A percentile compares a stretch with the other conserved stretches of the same genome.
phyloP scores from a whole-genome alignment of 2,888 invertebrate genomes.

The Pediacus dermestoides region DNA sequence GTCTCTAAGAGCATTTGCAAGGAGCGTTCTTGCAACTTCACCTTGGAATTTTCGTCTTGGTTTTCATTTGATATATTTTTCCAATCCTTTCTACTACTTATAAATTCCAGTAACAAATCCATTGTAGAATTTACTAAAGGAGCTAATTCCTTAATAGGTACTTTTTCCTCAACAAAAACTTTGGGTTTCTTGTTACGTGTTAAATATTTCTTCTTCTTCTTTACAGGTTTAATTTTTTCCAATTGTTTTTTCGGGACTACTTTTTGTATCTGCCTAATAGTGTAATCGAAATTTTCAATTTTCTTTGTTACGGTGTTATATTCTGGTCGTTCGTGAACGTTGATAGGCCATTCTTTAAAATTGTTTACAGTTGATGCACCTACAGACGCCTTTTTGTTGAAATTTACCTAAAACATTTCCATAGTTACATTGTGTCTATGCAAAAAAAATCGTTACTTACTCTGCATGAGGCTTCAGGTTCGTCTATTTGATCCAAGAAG shows the following conservation, averaged over 20 bases:
- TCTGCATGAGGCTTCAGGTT: conserved; percentile 20
- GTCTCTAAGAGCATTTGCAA: no score
- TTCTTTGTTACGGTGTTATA: conserved; percentile 39
- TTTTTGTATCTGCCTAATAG: conserved; percentile 25
- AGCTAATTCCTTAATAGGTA: conserved; percentile 21
- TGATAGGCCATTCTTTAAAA: conserved; percentile 30
- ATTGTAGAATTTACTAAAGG: conserved; percentile 24
- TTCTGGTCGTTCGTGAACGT: conserved; percentile 40
- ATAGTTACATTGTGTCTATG: no score
- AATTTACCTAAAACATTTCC: no score
- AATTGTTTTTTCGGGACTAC: conserved; percentile 5
- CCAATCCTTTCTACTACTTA: no score
- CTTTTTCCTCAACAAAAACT: conserved; percentile 16
- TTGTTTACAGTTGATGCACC: no score
- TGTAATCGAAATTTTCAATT: conserved; percentile 39
- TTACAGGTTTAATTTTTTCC: conserved; percentile 13
- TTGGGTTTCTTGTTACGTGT: conserved; percentile 16
- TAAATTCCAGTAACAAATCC: conserved; percentile 14
- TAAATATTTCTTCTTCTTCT: conserved; percentile 17
- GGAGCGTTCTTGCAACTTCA: no score
- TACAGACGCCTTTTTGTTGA: no score
- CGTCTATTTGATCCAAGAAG: conserved; percentile 28
- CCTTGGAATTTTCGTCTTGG: no score
- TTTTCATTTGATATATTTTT: no score
- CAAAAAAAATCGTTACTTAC: no score